phyloP scores from a whole-genome alignment of 64 coral and sea anemone genomes.

The Montipora cactus region DNA sequence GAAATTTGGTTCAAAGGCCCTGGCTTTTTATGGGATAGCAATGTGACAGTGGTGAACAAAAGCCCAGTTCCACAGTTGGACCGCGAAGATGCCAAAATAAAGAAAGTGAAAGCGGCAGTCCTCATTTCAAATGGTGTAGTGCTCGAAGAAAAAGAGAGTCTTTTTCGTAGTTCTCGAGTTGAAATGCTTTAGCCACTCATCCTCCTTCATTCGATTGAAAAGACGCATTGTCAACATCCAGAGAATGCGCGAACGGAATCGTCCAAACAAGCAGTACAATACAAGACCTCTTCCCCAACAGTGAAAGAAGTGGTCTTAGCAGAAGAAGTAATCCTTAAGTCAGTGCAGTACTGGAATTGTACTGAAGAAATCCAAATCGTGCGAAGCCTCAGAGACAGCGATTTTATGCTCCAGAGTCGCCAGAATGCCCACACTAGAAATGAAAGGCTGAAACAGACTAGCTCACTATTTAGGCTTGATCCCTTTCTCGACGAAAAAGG shows the following conservation, averaged over 20 bases:
- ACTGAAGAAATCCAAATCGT: slow-evolving; percentile 8
- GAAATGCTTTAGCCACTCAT: slow-evolving; percentile 4
- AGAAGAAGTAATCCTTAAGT: slow-evolving; percentile 32
- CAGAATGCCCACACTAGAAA: slow-evolving; percentile 39
- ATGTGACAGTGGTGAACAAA: neutral
- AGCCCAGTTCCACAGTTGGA: neutral
- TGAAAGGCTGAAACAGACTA: neutral
- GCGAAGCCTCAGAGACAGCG: neutral
- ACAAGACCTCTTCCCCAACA: neutral
- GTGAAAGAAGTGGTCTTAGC: slow-evolving; percentile 35
- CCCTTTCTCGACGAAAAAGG: slow-evolving; percentile 1
- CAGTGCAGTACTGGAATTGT: neutral
- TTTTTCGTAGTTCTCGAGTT: neutral
- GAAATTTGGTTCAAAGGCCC: slow-evolving; percentile 22
- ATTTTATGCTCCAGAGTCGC: slow-evolving; percentile 40
- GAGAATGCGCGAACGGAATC: slow-evolving; percentile 26
- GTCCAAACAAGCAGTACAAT: slow-evolving; percentile 18
- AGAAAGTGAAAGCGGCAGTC: neutral
- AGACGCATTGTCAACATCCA: slow-evolving; percentile 19
- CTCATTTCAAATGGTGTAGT: neutral
- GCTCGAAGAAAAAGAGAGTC: neutral
- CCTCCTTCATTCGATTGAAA: neutral
- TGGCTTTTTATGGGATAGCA: neutral
- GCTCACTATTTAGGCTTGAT: neutral
- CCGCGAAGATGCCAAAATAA: slow-evolving; percentile 18